phyloP scores from a whole-genome alignment of 2,888 invertebrate species.

The Imbricaverruca yamaguchii region DNA sequence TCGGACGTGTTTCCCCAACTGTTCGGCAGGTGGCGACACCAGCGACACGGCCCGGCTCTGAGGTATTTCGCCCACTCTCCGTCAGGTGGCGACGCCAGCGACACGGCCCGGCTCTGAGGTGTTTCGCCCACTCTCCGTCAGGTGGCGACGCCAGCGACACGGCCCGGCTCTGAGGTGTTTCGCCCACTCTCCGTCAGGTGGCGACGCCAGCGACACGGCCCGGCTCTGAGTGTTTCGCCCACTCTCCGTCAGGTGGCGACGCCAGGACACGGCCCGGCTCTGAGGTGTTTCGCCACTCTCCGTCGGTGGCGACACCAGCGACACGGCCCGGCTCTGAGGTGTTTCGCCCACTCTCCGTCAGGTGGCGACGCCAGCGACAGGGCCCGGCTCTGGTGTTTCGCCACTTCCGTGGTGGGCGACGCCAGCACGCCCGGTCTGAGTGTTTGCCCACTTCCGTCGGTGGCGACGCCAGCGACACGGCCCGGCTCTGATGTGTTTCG shows the following conservation, averaged over 20 bases:
- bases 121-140: not conserved
- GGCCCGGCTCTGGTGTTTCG: too few relatives aligned
- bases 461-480: too few relatives aligned
- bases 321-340: too few relatives aligned
- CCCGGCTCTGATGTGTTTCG: too few relatives aligned
- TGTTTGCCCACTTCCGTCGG: too few relatives aligned
- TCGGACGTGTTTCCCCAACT: too few relatives aligned
- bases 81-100: not conserved
- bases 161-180: too few relatives aligned
- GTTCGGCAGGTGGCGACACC: too few relatives aligned
- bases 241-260: not conserved
- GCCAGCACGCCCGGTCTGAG: conserved; percentile 10
- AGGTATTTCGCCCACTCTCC: not conserved
- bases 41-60: too few relatives aligned
- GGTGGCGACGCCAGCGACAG: not conserved
- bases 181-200: not conserved
- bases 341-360: not conserved
- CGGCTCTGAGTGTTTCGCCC: too few relatives aligned
- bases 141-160: not conserved
- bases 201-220: not conserved
- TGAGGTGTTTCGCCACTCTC: too few relatives aligned
- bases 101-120: too few relatives aligned
- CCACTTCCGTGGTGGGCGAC: not conserved
- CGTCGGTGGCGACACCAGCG: not conserved
- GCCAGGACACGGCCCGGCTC: not conserved